These are phyloP conservation scores for Aplocera efformata DNA, from an alignment of 2,888 invertebrate genomes.

Conservation along the genomic window DNA sequence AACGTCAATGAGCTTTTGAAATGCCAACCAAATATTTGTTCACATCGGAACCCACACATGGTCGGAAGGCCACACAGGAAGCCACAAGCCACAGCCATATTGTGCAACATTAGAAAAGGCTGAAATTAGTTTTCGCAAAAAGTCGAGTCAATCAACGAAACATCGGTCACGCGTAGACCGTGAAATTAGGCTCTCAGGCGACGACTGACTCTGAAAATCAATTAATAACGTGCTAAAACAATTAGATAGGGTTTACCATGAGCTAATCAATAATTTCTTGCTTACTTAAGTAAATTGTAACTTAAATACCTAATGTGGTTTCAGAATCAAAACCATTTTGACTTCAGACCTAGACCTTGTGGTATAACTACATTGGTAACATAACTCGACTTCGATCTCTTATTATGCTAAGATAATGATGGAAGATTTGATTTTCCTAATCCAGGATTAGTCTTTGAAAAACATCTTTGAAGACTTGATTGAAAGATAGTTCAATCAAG, in stretches of 20 bases:
- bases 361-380: no score
- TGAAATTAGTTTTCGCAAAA: constrained; percentile 55
- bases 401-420: no score
- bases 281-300: background rate
- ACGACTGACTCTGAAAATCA: constrained; percentile 48
- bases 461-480: no score
- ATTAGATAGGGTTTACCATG: constrained; percentile 3
- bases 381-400: no score
- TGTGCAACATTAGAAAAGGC: constrained; percentile 60
- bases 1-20: constrained; percentile 71
- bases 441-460: no score
- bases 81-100: constrained; percentile 44
- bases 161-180: constrained; percentile 58
- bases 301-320: no score
- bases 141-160: constrained; percentile 58
- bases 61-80: constrained; percentile 66
- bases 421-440: no score
- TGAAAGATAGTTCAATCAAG: no score
- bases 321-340: no score
- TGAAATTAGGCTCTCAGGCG: constrained; percentile 62
- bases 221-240: constrained; percentile 41
- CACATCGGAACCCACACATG: constrained; percentile 64
- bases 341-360: no score
- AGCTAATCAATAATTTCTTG: background rate
- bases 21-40: constrained; percentile 70